Evolutionary conservation across 37 sponge, comb jelly and placozoan genomes (phyloP).

Genomic region (Beroe ovata): DNA sequence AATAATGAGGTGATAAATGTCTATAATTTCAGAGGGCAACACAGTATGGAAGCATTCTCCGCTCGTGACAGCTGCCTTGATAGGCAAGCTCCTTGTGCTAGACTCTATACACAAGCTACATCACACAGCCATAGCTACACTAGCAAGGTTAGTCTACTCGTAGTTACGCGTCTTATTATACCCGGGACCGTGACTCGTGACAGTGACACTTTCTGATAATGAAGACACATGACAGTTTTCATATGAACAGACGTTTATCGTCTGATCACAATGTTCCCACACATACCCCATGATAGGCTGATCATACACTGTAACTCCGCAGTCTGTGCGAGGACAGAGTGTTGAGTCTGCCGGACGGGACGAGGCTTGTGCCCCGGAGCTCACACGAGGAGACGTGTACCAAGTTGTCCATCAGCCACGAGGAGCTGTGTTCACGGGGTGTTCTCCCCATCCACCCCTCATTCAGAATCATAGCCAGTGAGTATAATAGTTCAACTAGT

Average conservation of each 20-base stretch:
- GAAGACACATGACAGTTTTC: conserved; percentile 30
- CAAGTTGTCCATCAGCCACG: neutral
- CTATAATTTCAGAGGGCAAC: conserved; percentile 74
- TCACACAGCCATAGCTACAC: conserved; percentile 73
- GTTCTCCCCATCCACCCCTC: conserved; percentile 64
- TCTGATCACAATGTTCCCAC: too few relatives aligned
- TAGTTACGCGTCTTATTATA: neutral
- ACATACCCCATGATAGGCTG: too few relatives aligned
- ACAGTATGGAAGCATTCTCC: conserved; percentile 81
- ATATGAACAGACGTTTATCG: conserved; percentile 69
- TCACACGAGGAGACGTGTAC: neutral
- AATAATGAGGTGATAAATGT: too few relatives aligned
- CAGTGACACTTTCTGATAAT: neutral
- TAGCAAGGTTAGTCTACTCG: conserved; percentile 71
- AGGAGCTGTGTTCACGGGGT: neutral
- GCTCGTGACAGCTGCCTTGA: conserved; percentile 76
- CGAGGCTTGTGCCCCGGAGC: conserved; percentile 28
- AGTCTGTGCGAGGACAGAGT: conserved; percentile 62
- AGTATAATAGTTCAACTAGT: too few relatives aligned
- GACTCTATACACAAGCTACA: conserved; percentile 85
- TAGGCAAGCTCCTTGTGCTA: conserved; percentile 78
- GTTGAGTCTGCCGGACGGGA: conserved; percentile 66
- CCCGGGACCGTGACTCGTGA: neutral
- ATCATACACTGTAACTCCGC: neutral
- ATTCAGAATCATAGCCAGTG: conserved; percentile 66